Conservation (phyloP, 35 echinoderm and acorn worm species). For the Eucidaris tribuloides region DNA sequence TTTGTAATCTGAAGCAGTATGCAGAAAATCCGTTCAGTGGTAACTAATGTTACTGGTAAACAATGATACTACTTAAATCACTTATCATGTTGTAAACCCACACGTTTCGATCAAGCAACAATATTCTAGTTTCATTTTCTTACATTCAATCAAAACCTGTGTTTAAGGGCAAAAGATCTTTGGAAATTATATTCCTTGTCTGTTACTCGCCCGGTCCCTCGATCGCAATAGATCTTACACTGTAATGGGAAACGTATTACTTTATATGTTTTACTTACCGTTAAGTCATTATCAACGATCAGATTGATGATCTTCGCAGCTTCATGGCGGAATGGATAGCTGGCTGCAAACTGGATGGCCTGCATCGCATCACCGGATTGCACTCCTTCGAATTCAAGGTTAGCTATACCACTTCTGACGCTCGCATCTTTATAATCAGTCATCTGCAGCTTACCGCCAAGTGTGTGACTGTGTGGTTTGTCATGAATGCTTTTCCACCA, state of each 20-base stretch:
- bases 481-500: conserved; percentile 56
- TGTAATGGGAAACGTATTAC: too few species aligned
- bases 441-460: conserved; percentile 30
- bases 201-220: too few species aligned
- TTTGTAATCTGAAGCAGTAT: not conserved
- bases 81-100: not conserved
- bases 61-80: too few species aligned
- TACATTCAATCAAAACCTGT: not conserved
- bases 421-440: not conserved
- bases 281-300: conserved; percentile 55
- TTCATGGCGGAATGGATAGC: conserved; percentile 46
- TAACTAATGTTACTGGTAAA: too few species aligned
- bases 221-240: too few species aligned
- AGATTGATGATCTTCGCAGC: conserved; percentile 71
- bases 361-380: conserved; percentile 61
- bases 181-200: too few species aligned
- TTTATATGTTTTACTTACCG: too few species aligned
- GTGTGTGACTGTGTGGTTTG: conserved; percentile 49
- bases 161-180: not conserved
- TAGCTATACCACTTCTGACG: conserved; percentile 28
- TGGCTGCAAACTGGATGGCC: conserved; percentile 54
- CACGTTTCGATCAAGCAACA: not conserved
- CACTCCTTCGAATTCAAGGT: conserved; percentile 43
- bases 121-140: not conserved
- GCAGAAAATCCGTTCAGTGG: too few species aligned